phyloP scores from a whole-genome alignment of 2,113 vertebrate species.

The Caranx ignobilis region DNA sequence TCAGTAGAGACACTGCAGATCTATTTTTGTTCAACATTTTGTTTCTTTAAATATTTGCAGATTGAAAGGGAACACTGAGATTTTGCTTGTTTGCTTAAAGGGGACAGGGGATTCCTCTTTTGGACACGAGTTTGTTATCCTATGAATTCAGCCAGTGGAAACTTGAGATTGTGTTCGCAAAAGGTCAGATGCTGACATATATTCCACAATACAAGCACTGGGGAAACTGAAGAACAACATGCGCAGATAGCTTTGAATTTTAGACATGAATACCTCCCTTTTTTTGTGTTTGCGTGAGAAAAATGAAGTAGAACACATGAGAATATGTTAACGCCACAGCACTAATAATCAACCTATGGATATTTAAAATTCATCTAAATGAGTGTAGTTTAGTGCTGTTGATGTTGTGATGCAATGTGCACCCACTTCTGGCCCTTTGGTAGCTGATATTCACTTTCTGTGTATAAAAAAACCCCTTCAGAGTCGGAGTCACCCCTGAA shows the following conservation, averaged over 20 bases:
- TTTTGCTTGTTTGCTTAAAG: conserved; percentile 56
- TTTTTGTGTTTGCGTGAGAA: neutral
- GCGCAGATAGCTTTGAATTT: conserved; percentile 23
- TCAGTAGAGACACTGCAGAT: conserved; percentile 25
- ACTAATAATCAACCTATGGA: neutral
- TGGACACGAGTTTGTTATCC: conserved; percentile 44
- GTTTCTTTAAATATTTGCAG: conserved; percentile 56
- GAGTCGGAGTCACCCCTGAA: conserved; percentile 56
- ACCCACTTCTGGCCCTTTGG: neutral
- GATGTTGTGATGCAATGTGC: conserved; percentile 12
- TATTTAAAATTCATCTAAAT: neutral
- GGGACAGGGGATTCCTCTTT: conserved; percentile 48
- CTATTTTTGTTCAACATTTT: conserved; percentile 26
- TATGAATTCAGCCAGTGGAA: conserved; percentile 47
- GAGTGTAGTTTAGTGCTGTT: neutral
- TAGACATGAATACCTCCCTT: neutral
- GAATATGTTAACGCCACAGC: neutral
- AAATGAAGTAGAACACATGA: neutral
- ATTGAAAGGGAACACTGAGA: conserved; percentile 26
- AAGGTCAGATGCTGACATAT: conserved; percentile 58
- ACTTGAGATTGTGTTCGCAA: conserved; percentile 53
- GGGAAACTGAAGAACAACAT: conserved; percentile 27
- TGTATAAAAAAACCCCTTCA: conserved; percentile 48
- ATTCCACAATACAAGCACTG: conserved; percentile 37
- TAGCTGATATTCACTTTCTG: conserved; percentile 18